Evolutionary conservation across 2,888 invertebrate genomes (phyloP).

Genomic region (Eupithecia subfuscata): DNA sequence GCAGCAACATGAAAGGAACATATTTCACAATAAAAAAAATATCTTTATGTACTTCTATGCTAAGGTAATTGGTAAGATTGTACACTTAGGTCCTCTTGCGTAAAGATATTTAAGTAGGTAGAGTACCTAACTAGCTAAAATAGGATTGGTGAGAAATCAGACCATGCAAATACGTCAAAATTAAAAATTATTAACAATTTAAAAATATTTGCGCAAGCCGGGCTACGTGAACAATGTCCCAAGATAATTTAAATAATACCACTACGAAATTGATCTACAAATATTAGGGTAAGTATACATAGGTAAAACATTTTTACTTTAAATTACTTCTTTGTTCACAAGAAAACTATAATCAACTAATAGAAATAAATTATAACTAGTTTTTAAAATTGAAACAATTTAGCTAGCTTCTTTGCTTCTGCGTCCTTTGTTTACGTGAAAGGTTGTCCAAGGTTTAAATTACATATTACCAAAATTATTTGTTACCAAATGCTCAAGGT

Average conservation of each 20-base stretch:
- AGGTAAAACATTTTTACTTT: not conserved
- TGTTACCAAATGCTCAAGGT: not conserved
- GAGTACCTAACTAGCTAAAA: too few relatives aligned
- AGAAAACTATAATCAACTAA: too few relatives aligned
- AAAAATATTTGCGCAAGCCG: too few relatives aligned
- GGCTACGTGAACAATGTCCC: too few relatives aligned
- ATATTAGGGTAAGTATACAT: not conserved
- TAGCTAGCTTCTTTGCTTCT: too few relatives aligned
- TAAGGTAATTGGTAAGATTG: not conserved
- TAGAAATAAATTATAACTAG: too few relatives aligned
- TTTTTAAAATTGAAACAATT: too few relatives aligned
- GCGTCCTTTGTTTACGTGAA: too few relatives aligned
- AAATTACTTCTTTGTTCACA: not conserved
- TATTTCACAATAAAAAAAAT: too few relatives aligned
- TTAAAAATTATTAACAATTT: not conserved
- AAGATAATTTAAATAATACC: not conserved
- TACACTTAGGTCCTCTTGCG: not conserved
- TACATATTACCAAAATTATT: not conserved
- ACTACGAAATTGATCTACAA: not conserved
- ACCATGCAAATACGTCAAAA: not conserved
- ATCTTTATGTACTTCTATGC: not conserved
- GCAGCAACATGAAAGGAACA: conserved; percentile 37
- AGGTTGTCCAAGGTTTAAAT: not conserved
- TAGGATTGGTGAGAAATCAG: too few relatives aligned
- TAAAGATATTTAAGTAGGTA: too few relatives aligned